phyloP scores from a whole-genome alignment of 2,888 invertebrate genomes.

The Mimas tiliae region DNA sequence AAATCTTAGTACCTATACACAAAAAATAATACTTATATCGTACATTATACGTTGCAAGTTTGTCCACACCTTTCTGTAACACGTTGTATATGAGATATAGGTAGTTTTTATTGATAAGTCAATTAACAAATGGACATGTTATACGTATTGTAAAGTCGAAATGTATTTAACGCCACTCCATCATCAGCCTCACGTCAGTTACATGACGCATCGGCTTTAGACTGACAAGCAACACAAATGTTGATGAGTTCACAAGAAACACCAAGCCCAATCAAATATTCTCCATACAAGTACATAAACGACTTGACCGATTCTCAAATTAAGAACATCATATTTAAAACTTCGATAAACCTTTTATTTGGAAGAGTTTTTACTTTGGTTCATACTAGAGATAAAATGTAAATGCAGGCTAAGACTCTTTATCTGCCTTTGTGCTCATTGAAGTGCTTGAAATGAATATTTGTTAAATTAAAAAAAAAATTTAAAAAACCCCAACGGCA shows the following conservation, averaged over 20 bases:
- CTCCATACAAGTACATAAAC: constrained; percentile 35
- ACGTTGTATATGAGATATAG: background rate
- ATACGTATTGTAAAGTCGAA: constrained; percentile 12
- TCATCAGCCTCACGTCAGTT: constrained; percentile 15
- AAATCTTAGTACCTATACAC: background rate
- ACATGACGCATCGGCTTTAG: constrained; percentile 9
- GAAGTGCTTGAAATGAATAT: too few species aligned
- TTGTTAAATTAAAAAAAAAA: too few species aligned
- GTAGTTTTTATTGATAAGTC: constrained; percentile 8
- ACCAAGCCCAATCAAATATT: constrained; percentile 37
- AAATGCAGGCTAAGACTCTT: too few species aligned
- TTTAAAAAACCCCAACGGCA: too few species aligned
- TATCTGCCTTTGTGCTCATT: too few species aligned
- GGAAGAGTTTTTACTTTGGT: background rate
- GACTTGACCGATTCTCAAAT: constrained; percentile 32
- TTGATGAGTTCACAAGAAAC: constrained; percentile 49
- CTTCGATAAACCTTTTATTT: too few species aligned
- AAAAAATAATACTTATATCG: too few species aligned
- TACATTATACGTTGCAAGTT: too few species aligned
- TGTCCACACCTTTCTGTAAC: too few species aligned
- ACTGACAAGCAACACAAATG: constrained; percentile 48
- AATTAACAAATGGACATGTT: constrained; percentile 17
- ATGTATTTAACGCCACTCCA: constrained; percentile 23
- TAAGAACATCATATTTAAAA: too few species aligned
- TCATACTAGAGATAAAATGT: background rate